A percentile compares a stretch with the other conserved stretches of the same genome.
Evolutionary conservation across 2,113 vertebrate genomes (phyloP).

Genomic region (Phocoena sinus): DNA sequence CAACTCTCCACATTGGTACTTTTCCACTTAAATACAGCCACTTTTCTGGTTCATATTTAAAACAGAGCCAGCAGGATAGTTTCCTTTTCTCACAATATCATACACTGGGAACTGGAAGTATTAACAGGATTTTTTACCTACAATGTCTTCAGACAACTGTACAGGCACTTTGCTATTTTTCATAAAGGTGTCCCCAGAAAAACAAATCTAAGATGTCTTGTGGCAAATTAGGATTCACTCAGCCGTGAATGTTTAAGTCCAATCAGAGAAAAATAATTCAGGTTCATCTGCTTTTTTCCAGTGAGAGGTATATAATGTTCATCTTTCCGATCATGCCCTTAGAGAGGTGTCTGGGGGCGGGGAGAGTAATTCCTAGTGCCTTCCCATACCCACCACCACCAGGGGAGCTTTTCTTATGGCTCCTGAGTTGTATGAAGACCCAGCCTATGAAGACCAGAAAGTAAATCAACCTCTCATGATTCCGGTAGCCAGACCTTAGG

Average conservation of each 20-base stretch:
- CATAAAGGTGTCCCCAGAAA: neutral
- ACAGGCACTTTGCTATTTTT: neutral
- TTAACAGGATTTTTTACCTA: neutral
- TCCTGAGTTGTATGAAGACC: neutral
- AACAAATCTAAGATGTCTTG: neutral
- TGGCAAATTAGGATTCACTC: neutral
- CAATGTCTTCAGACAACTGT: neutral
- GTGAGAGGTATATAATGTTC: neutral
- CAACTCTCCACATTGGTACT: neutral
- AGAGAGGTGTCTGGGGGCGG: neutral
- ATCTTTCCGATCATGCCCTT: neutral
- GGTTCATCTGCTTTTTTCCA: neutral
- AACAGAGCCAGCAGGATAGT: neutral
- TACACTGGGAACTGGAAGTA: neutral
- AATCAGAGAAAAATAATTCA: neutral
- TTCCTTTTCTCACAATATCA: neutral
- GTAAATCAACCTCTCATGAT: neutral
- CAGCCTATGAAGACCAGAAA: neutral
- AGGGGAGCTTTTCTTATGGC: neutral
- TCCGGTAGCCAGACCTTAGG: fast-evolving
- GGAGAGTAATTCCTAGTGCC: neutral
- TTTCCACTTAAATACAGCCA: neutral
- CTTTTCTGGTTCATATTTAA: neutral
- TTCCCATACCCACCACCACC: neutral
- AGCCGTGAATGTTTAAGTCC: neutral